Percentiles rank a stretch among this genome's conserved stretches.
Evolutionary conservation across 1,140 invertebrate species (phyloP).

Genomic region (Pantala flavescens): DNA sequence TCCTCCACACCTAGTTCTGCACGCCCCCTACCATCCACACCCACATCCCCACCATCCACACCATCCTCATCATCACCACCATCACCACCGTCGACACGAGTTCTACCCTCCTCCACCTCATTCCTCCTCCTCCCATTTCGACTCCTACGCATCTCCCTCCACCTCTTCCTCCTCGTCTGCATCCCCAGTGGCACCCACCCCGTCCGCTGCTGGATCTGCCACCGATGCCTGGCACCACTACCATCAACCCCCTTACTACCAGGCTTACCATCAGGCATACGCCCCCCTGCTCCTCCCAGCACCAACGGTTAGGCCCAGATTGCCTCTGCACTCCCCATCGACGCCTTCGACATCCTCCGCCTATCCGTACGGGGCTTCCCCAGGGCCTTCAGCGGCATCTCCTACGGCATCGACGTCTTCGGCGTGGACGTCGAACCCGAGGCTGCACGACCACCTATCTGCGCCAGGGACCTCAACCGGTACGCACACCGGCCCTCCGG

Average conservation of each 20-base stretch:
- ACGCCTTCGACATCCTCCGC: not conserved
- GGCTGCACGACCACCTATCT: not conserved
- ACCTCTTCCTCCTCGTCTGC: conserved; percentile 19
- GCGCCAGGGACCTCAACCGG: not conserved
- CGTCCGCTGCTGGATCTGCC: conserved; percentile 34
- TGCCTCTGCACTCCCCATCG: not conserved
- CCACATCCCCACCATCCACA: conserved; percentile 49
- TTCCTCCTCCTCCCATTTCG: conserved; percentile 46
- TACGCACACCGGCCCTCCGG: not conserved
- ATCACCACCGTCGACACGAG: conserved; percentile 39
- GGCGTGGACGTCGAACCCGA: not conserved
- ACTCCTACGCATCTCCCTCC: conserved; percentile 33
- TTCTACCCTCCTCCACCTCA: conserved; percentile 48
- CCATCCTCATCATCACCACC: conserved; percentile 46
- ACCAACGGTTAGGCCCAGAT: not conserved
- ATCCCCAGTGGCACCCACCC: conserved; percentile 31
- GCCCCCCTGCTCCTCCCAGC: not conserved
- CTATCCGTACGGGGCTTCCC: not conserved
- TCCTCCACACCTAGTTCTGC: conserved; percentile 28
- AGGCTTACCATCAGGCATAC: conserved; percentile 33
- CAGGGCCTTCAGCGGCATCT: not conserved
- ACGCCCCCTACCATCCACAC: conserved; percentile 46
- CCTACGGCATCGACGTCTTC: not conserved
- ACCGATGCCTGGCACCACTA: conserved; percentile 47
- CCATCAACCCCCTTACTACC: conserved; percentile 48